Conservation (phyloP, 2,113 vertebrate genomes). For the Pseudopodoces humilis region DNA sequence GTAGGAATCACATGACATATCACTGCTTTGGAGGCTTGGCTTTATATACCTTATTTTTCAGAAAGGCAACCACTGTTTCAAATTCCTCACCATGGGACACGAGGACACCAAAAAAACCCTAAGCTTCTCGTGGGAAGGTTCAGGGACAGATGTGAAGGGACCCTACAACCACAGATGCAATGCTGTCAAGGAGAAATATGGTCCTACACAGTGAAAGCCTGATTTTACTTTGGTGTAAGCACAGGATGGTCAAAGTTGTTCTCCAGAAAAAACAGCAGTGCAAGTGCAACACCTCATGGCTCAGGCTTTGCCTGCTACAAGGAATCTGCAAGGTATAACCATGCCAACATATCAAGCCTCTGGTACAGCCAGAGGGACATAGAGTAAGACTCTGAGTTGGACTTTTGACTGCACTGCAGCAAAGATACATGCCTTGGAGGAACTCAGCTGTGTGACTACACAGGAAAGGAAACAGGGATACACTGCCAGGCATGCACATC, state of each 20-base stretch:
- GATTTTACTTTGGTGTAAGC: background rate
- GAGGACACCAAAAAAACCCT: background rate
- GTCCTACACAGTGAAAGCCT: background rate
- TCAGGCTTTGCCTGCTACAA: background rate
- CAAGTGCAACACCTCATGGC: background rate
- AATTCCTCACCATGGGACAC: background rate
- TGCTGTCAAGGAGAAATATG: background rate
- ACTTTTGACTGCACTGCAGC: background rate
- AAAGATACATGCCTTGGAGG: background rate
- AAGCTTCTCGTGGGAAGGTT: background rate
- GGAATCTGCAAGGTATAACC: background rate
- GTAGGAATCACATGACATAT: background rate
- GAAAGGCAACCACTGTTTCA: background rate
- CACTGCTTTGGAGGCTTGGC: background rate
- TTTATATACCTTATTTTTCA: background rate
- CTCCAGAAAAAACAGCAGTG: background rate
- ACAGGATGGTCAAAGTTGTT: background rate
- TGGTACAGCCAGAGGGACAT: background rate
- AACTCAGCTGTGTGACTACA: background rate
- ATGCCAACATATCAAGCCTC: background rate
- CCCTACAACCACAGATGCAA: background rate
- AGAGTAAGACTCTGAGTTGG: background rate
- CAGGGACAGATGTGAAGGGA: background rate
- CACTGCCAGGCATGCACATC: background rate
- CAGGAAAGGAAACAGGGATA: background rate